Percentiles rank a stretch among this genome's conserved stretches.
These are phyloP conservation scores for Pteropus rufus DNA, from an alignment of 2,797 vertebrate species.

Conservation along the genomic window DNA sequence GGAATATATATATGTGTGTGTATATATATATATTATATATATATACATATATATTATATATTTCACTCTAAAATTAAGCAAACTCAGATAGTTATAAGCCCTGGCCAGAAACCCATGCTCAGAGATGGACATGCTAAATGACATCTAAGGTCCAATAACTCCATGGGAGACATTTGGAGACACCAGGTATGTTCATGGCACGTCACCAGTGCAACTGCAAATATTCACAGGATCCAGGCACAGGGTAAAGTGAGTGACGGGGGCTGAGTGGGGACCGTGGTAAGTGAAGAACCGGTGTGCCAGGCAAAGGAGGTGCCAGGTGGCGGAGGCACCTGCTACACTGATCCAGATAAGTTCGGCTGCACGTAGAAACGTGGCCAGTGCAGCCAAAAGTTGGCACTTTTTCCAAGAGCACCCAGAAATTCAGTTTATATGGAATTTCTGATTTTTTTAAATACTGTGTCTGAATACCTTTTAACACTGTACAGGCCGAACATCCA, in stretches of 20 bases:
- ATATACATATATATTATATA: too few relatives aligned
- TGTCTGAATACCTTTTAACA: not conserved
- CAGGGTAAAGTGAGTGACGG: accelerated
- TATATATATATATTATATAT: too few relatives aligned
- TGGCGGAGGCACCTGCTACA: not conserved
- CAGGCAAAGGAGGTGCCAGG: not conserved
- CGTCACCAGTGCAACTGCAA: accelerated
- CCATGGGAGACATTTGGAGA: not conserved
- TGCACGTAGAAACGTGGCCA: accelerated
- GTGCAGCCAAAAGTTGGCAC: not conserved
- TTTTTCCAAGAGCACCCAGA: not conserved
- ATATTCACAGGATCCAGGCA: not conserved
- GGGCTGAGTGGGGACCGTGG: not conserved
- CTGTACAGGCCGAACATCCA: not conserved
- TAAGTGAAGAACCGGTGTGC: not conserved
- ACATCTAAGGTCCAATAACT: not conserved
- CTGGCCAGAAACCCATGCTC: not conserved
- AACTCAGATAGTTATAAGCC: not conserved
- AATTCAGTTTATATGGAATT: not conserved
- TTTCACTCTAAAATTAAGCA: not conserved
- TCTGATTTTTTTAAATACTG: not conserved
- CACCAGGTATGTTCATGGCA: accelerated
- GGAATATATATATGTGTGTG: not conserved
- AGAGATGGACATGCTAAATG: not conserved
- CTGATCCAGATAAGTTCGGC: not conserved